Percentiles rank a stretch among this genome's conserved stretches.
Conservation (phyloP, 2,888 invertebrate genomes). For the Xiphydria camelus region DNA sequence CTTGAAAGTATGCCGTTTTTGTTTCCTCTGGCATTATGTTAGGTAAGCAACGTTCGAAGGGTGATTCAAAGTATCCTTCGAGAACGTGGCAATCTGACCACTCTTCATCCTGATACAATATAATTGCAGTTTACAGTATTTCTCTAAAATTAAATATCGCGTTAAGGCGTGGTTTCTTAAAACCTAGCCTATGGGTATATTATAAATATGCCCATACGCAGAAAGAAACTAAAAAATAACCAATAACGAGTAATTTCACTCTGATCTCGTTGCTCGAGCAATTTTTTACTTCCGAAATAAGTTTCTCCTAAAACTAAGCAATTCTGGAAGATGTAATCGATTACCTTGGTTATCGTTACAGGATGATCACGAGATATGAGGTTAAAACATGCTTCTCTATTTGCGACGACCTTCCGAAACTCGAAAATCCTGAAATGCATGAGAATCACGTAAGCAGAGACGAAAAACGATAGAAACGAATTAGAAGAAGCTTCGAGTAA, state of each 20-base stretch:
- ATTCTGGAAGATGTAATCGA: constrained; percentile 22
- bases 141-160: no score
- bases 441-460: no score
- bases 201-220: no score
- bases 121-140: constrained; percentile 19
- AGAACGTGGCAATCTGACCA: constrained; percentile 73
- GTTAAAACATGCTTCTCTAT: constrained; percentile 79
- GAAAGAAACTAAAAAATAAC: no score
- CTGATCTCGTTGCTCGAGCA: not conserved
- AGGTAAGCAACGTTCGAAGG: constrained; percentile 80
- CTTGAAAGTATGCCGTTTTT: constrained; percentile 82
- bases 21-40: constrained; percentile 85
- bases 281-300: no score
- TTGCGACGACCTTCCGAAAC: constrained; percentile 84
- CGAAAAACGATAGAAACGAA: no score
- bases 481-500: no score
- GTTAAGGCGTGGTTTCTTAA: no score
- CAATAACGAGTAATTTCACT: constrained; percentile 3
- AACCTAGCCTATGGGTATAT: no score
- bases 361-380: constrained; percentile 83
- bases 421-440: constrained; percentile 89
- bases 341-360: constrained; percentile 83
- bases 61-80: constrained; percentile 87
- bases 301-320: no score
- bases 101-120: constrained; percentile 67